phyloP scores from a whole-genome alignment of 2,113 vertebrate genomes.

The Leptobrachium leishanense region DNA sequence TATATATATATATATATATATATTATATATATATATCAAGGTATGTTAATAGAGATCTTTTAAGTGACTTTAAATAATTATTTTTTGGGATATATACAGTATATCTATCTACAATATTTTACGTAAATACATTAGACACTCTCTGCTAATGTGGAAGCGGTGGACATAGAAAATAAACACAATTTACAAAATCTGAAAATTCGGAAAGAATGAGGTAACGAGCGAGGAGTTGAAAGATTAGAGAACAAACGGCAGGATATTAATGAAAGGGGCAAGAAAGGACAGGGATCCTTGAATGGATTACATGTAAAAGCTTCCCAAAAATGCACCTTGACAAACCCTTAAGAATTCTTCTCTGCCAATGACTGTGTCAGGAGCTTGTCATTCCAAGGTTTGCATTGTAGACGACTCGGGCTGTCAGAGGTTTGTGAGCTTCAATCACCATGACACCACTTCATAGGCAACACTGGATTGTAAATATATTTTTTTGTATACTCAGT shows the following conservation, averaged over 20 bases:
- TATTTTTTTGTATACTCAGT: no score
- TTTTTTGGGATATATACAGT: no score
- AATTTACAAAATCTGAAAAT: neutral
- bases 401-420: neutral
- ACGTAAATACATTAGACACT: no score
- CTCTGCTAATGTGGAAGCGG: no score
- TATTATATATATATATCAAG: no score
- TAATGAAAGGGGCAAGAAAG: conserved; percentile 10
- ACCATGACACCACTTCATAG: no score
- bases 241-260: neutral
- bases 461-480: no score
- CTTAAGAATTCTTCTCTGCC: neutral
- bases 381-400: neutral
- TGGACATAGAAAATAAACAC: neutral
- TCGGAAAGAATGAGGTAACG: neutral
- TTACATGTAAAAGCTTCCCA: neutral
- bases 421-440: no score
- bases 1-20: no score
- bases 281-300: neutral
- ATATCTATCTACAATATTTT: no score
- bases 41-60: no score
- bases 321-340: neutral
- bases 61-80: no score
- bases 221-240: conserved; percentile 5
- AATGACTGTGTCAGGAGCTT: conserved; percentile 4